A percentile compares a stretch with the other conserved stretches of the same genome.
These are phyloP conservation scores for Laspeyria flexula DNA, from an alignment of 2,888 invertebrate genomes.

Conservation along the genomic window DNA sequence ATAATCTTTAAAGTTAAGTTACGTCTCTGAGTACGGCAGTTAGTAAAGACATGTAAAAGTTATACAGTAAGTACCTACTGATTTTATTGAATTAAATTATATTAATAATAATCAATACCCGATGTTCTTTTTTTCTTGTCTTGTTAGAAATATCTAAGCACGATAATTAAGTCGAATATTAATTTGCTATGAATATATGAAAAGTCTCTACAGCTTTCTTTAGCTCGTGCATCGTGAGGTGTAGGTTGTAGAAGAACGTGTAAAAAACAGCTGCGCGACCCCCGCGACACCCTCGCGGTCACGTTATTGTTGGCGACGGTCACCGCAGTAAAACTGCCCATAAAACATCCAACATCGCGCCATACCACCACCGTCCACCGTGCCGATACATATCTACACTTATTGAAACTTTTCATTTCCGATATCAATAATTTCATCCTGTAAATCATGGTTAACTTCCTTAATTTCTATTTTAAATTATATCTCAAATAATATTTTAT, in stretches of 20 bases:
- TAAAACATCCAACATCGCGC: conserved; percentile 61
- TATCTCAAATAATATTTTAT: no score
- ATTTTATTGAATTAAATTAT: no score
- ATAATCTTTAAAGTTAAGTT: no score
- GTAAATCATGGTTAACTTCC: conserved; percentile 9
- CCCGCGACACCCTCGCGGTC: conserved; percentile 75
- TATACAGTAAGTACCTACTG: no score
- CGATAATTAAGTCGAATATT: no score
- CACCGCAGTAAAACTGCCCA: conserved; percentile 72
- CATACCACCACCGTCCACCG: conserved; percentile 7
- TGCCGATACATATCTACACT: conserved; percentile 64
- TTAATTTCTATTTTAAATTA: not conserved
- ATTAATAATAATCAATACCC: no score
- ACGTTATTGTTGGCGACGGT: conserved; percentile 70
- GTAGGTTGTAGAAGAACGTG: conserved; percentile 74
- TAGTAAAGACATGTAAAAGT: no score
- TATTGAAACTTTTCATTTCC: conserved; percentile 67
- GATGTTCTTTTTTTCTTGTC: no score
- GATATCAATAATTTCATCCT: conserved; percentile 39
- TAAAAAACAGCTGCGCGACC: conserved; percentile 88
- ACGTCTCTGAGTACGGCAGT: no score
- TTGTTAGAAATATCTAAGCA: no score
- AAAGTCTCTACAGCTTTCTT: conserved; percentile 46
- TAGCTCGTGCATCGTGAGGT: conserved; percentile 59
- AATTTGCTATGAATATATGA: no score